phyloP scores from a whole-genome alignment of 1,140 invertebrate species.

The Drosophila seguyi region DNA sequence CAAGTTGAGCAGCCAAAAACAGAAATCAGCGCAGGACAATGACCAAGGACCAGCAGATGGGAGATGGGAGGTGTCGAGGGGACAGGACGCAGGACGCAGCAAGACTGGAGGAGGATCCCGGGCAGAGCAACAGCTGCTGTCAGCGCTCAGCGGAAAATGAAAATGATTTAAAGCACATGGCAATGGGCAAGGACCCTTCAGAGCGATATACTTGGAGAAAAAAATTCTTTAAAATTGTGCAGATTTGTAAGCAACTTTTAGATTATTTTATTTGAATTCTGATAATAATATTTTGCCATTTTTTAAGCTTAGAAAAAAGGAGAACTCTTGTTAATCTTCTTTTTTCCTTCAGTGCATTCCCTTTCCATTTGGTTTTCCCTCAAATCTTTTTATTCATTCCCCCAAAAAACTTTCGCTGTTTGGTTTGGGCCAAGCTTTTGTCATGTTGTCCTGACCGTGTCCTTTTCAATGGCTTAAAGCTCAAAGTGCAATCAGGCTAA shows the following conservation, averaged over 20 bases:
- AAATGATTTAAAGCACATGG: conserved; percentile 81
- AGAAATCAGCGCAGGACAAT: conserved; percentile 80
- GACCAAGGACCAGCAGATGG: conserved; percentile 45
- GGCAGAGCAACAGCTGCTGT: conserved; percentile 63
- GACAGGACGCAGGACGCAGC: conserved; percentile 2
- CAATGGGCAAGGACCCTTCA: conserved; percentile 18
- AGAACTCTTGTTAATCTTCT: not conserved
- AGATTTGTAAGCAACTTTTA: no score
- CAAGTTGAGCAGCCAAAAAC: conserved; percentile 61
- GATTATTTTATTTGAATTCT: not conserved
- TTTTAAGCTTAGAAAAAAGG: not conserved
- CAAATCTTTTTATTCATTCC: conserved; percentile 9
- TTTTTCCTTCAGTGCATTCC: not conserved
- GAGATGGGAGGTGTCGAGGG: not conserved
- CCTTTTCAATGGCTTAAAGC: conserved; percentile 57
- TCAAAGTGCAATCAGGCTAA: conserved; percentile 31
- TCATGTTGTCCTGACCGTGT: conserved; percentile 21
- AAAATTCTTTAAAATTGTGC: not conserved
- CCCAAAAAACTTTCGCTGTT: conserved; percentile 26
- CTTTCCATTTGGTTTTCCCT: not conserved
- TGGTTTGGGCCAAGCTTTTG: conserved; percentile 2
- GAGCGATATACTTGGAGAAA: not conserved
- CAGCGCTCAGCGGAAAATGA: conserved; percentile 67
- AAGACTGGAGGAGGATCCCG: conserved; percentile 16
- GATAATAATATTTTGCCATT: not conserved